Evolutionary conservation across 2,797 vertebrate genomes (phyloP), one percentile per base, ranked within the genome.

Genomic region (Adrianichthys oophorus): DNA sequence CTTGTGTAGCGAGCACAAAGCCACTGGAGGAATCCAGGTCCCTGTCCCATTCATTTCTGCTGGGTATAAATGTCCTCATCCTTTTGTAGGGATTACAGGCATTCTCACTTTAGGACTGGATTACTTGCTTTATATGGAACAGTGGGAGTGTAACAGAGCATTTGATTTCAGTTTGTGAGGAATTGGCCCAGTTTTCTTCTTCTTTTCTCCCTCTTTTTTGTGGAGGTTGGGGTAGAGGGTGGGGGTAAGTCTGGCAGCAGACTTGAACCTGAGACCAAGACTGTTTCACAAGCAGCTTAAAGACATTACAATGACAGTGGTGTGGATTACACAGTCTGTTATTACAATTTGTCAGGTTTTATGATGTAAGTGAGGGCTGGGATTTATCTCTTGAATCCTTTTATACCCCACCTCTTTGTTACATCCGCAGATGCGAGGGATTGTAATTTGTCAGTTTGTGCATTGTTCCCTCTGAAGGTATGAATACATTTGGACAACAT

Each of bases 151-250:
- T 87, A 93, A 91, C 80, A 70, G 79, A 89, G 90, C 89, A 6
- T 92, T 91, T 91, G 90, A 93, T 92, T 93, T 92, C 90, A 92
- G 75, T 87, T 85, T 66, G 73, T 89, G 86, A 92, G 88, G 90
- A 91, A 90, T 83, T 82, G 42, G 83, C 73, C 67, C 54, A 69
- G 32, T 45, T 58, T 86, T 44, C 17, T 21, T 3, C 17, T 29
- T 84, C 88, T 82, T 91, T 88, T 91, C 74, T 83, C 62, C 71
- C 80, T 7, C 8, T 32, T 32, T 32, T 37, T 37, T 37, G 32
- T 37, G 32, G 32, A 37, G 32, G 32, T 37, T 1, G 12, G 32
- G 32, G 32, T 37, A 37, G 32, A 37, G 32, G 32, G 32, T 37
- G 32, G 32, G 32, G 32, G 32, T 37, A 12, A 37, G 32, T 74